Evolutionary conservation across 1,140 invertebrate species (phyloP), one percentile per base, ranked within the genome.

Genomic region (Lanistes nyassanus): DNA sequence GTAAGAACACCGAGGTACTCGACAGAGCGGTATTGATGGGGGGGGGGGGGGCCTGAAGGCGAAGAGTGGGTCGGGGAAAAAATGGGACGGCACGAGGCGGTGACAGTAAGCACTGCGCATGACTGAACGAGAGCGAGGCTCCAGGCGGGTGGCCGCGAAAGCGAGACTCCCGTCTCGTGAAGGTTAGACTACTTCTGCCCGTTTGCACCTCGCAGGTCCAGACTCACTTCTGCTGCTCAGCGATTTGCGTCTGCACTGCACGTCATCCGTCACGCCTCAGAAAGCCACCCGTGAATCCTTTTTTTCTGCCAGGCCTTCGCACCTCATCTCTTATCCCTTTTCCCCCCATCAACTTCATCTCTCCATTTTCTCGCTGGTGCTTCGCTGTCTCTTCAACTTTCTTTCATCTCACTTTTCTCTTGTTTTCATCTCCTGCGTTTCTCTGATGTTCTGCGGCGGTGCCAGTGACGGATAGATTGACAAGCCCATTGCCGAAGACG

Each of bases 391-490:
- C 56, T 60, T 42, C 65, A 36, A 29, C 13, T 21, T 39, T 39
- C 65, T 67, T 67, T 67, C 65, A 67, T 67, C 65, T 39, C n/a
- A 16, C 36, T 42, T n/a, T 4, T 67, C 65, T 31, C 65, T 37
- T 39, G 65, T 67, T 67, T 67, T 67, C 65, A 67, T 37, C 65
- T 67, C 65, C 13, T 39, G 36, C 19, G 65, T 67, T 67, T 37
- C 42, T 67, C 36, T 39, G 65, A 67, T 67, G 65, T 67, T 36
- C 65, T 39, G 65, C 23, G 36, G 65, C 23, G 36, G 65, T 19
- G 65, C 26, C 26, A 67, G 36, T 67, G 65, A 67, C 65, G 65
- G 65, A 67, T 67, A 67, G 65, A 67, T 67, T 67, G 42, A 39
- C 65, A 42, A 67, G 34, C 65, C 65, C 65, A 67, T 67, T 67